phyloP scores from a whole-genome alignment of 2,888 invertebrate species.

The Coelopa pilipes region DNA sequence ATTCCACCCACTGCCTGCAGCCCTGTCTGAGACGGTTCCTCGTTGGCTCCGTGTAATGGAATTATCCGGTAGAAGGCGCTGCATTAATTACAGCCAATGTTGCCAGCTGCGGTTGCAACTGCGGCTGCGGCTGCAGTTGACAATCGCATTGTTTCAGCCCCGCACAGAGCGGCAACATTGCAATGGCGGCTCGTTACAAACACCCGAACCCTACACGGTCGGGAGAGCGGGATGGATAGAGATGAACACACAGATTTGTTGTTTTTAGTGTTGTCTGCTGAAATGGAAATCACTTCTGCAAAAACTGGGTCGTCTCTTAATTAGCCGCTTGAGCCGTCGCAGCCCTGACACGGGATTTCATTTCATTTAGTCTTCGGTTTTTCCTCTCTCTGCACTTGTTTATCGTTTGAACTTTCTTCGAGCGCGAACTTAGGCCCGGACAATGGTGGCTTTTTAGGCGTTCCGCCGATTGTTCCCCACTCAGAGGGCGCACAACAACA shows the following conservation, averaged over 20 bases:
- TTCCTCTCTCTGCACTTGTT: neutral
- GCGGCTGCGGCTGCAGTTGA: neutral
- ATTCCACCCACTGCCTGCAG: no score
- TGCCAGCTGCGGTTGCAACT: neutral
- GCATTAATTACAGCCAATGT: constrained; percentile 1
- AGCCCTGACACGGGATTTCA: constrained; percentile 26
- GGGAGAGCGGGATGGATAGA: no score
- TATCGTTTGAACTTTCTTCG: constrained; percentile 32
- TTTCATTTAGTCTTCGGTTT: constrained; percentile 1
- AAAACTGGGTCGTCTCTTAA: constrained; percentile 28
- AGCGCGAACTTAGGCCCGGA: no score
- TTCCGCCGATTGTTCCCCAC: neutral
- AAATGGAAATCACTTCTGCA: constrained; percentile 11
- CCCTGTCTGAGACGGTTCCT: no score
- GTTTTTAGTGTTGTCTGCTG: no score
- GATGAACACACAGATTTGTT: no score
- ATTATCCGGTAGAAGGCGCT: neutral
- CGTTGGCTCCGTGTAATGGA: no score
- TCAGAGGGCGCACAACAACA: neutral
- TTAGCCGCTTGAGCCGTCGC: constrained; percentile 21
- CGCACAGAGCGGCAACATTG: no score
- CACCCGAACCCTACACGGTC: no score
- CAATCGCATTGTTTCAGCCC: constrained; percentile 8
- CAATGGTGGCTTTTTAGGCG: constrained; percentile 1
- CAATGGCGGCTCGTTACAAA: no score